A percentile compares a stretch with the other conserved stretches of the same genome.
Conservation (phyloP, 1,140 invertebrate genomes). For the Megathymus violae region DNA sequence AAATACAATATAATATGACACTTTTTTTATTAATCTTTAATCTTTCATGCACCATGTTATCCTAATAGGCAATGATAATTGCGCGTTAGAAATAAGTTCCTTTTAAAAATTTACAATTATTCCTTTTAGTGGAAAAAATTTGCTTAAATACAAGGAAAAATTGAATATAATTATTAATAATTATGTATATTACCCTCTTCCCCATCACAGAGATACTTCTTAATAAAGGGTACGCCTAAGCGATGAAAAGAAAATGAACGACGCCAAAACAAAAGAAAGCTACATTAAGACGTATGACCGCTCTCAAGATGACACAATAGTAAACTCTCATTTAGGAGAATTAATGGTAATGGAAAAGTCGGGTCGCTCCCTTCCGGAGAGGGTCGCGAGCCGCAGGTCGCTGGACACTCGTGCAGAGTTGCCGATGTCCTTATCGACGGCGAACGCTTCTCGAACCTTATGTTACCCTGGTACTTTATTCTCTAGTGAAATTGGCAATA, state of each 20-base stretch:
- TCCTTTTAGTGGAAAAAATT: too few species aligned
- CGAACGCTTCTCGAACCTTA: constrained; percentile 18
- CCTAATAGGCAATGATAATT: too few species aligned
- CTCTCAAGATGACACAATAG: constrained; percentile 67
- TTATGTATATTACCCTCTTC: not conserved
- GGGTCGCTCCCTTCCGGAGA: constrained; percentile 43
- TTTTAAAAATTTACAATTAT: too few species aligned
- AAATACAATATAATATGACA: too few species aligned
- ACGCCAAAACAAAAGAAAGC: constrained; percentile 57
- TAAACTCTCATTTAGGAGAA: constrained; percentile 72
- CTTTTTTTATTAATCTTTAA: too few species aligned
- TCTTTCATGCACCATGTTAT: too few species aligned
- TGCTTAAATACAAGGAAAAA: constrained; percentile 9
- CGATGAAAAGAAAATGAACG: constrained; percentile 43
- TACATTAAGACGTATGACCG: constrained; percentile 71
- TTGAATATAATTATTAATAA: constrained; percentile 7
- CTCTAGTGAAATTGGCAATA: constrained; percentile 10
- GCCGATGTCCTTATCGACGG: constrained; percentile 30
- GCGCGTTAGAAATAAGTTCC: too few species aligned
- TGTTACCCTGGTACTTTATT: not conserved
- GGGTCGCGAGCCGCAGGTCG: constrained; percentile 17
- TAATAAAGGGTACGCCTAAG: constrained; percentile 28
- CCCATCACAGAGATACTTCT: constrained; percentile 11
- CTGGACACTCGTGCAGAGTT: constrained; percentile 33
- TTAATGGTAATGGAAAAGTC: constrained; percentile 79